A percentile compares a stretch with the other conserved stretches of the same genome.
Conservation (phyloP, 1,140 invertebrate genomes). For the Caligus rogercresseyi region DNA sequence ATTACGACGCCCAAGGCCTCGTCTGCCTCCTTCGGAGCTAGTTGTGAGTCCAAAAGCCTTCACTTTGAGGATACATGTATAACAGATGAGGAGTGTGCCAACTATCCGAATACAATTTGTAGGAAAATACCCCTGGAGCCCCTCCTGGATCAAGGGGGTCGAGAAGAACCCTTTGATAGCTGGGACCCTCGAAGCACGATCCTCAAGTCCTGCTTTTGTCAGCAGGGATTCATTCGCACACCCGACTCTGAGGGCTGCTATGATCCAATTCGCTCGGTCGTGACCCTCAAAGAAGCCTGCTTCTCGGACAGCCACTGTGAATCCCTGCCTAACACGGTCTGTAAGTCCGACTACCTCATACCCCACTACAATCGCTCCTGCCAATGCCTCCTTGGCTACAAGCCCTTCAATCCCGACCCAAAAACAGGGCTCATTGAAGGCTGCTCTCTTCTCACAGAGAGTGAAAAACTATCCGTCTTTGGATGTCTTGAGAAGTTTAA, state of each 20-base stretch:
- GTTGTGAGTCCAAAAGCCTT: conserved; percentile 7
- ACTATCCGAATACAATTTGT: conserved; percentile 14
- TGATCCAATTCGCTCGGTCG: conserved; percentile 16
- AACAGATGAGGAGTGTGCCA: conserved; percentile 10
- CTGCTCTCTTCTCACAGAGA: conserved; percentile 11
- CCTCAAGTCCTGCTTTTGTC: conserved; percentile 17
- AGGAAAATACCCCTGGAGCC: neutral
- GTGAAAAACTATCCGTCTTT: conserved; percentile 6
- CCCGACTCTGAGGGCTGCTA: conserved; percentile 18
- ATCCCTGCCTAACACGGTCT: conserved; percentile 12
- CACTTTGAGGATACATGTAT: conserved; percentile 19
- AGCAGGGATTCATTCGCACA: conserved; percentile 2
- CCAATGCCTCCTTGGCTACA: conserved; percentile 16
- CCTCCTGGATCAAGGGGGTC: conserved; percentile 9
- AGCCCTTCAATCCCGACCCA: conserved; percentile 18
- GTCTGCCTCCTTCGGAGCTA: conserved; percentile 17
- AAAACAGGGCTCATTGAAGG: conserved; percentile 18
- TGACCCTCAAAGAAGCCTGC: conserved; percentile 17
- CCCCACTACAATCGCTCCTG: conserved; percentile 15
- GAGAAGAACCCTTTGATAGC: conserved; percentile 4
- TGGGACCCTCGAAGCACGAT: conserved; percentile 8
- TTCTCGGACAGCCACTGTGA: conserved; percentile 18
- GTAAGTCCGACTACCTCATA: conserved; percentile 4
- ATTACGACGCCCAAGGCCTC: conserved; percentile 10
- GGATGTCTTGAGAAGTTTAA: conserved; percentile 11